Evolutionary conservation across 2,797 vertebrate genomes (phyloP), one percentile per base, ranked within the genome.

Genomic region (Dicrostonyx torquatus): DNA sequence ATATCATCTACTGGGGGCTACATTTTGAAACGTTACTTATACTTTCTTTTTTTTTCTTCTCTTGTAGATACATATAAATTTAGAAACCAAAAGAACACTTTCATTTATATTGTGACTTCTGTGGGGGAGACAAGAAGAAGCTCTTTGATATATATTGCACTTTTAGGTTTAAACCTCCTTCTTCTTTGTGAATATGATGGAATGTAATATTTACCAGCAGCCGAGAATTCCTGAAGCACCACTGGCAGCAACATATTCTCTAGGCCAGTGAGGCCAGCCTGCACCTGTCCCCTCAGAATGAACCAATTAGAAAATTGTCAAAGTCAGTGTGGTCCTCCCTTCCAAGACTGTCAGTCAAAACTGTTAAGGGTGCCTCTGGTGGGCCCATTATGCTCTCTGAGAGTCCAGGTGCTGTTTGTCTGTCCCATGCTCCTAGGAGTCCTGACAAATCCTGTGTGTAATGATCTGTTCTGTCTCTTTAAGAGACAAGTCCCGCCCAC

Each of bases 51-150:
- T 22, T 58, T 8, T 43, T 58, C 22, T 22, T 2, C 82, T 66
- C 80, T 68, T 62, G 12, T 60, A 76, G 86, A 48, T 86, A 77
- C 5, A 92, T n/a, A 55, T 31, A 88, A 17, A 96, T 79, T 93
- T 92, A 87, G 90, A 86, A 95, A 70, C 88, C 37, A 29, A 53
- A 68, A 86, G 91, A 93, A 94, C 60, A 78, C 76, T 80, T 90
- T 78, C 40, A 75, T 95, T 92, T 95, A 79, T 85, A 64, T 87
- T 79, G 34, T 88, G 78, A 62, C 73, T 96, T 95, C 29, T 58
- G 43, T 53, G 68, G 66, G 70, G 72, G 62, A 93, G 55, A 55
- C 53, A 58, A 91, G 76, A 92, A 90, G 64, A 87, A 6, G 6
- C 79, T 68, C 22, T 78, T 91, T 13, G 1, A 17, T 76, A 48